Conservation (phyloP, 2,888 invertebrate genomes). For the Nephrocerus scutellatus region DNA sequence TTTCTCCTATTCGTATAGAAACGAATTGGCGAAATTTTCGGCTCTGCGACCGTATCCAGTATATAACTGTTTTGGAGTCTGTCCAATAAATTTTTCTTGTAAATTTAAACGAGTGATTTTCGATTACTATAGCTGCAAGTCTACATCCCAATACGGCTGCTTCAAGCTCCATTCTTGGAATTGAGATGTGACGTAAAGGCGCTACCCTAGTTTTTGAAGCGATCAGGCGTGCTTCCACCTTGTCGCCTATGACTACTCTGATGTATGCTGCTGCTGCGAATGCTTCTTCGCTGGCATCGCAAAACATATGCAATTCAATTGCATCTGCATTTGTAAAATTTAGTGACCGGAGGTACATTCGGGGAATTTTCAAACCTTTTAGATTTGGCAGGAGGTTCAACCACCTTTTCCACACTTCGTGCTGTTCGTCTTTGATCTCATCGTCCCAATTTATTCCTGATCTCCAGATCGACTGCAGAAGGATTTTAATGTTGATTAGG, state of each 20-base stretch:
- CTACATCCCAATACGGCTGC: constrained; percentile 18
- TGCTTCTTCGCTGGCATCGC: constrained; percentile 21
- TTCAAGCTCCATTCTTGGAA: constrained; percentile 20
- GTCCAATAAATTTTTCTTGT: constrained; percentile 19
- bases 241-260: constrained; percentile 10
- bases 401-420: not conserved
- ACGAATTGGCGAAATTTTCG: constrained; percentile 23
- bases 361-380: not conserved
- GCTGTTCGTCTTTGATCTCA: not conserved
- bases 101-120: constrained; percentile 11
- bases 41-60: constrained; percentile 22
- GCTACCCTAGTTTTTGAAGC: constrained; percentile 18
- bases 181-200: constrained; percentile 19
- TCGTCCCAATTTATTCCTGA: not conserved
- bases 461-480: not conserved
- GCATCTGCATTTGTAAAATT: not conserved
- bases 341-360: constrained; percentile 1
- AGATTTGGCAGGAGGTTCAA: not conserved
- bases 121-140: constrained; percentile 6
- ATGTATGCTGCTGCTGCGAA: constrained; percentile 19
- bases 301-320: constrained; percentile 12
- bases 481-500: not conserved
- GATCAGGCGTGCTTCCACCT: not conserved
- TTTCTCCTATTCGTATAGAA: constrained; percentile 22
- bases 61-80: constrained; percentile 24